Percentiles rank a stretch among this genome's conserved stretches.
These are phyloP conservation scores for Pardalotus punctatus DNA, from an alignment of 2,113 vertebrate genomes.

Conservation along the genomic window DNA sequence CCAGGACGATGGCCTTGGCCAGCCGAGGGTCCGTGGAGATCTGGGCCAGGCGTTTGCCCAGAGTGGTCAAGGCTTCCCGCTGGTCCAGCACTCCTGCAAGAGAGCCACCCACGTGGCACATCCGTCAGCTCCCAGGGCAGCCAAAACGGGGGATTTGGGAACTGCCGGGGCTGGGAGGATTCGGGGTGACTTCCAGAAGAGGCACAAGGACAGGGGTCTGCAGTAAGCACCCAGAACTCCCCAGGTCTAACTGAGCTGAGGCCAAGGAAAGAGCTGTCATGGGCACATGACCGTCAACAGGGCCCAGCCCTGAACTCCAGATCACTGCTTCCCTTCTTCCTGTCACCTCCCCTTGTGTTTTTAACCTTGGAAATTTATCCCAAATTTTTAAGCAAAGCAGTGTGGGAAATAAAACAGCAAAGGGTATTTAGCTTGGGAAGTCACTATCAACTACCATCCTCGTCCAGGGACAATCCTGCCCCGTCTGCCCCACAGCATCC, in stretches of 20 bases:
- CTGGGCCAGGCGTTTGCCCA: constrained; percentile 87
- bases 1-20: constrained; percentile 90
- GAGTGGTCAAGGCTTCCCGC: constrained; percentile 83
- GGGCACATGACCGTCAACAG: background rate
- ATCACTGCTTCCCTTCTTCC: background rate
- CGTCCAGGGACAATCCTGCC: background rate
- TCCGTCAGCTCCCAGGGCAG: rapidly evolving
- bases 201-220: background rate
- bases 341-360: background rate
- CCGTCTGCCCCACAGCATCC: background rate
- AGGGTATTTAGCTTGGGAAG: rapidly evolving
- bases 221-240: background rate
- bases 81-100: constrained; percentile 86
- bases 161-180: background rate
- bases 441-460: background rate
- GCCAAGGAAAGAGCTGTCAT: background rate
- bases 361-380: background rate
- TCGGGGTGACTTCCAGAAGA: background rate
- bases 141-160: rapidly evolving
- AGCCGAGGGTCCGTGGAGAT: constrained; percentile 93
- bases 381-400: background rate
- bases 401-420: background rate
- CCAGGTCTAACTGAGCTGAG: background rate
- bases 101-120: background rate
- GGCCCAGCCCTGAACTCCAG: background rate